Evolutionary conservation across 2,113 vertebrate species (phyloP), one percentile per base, ranked within the genome.

Genomic region (Danionella cerebrum): DNA sequence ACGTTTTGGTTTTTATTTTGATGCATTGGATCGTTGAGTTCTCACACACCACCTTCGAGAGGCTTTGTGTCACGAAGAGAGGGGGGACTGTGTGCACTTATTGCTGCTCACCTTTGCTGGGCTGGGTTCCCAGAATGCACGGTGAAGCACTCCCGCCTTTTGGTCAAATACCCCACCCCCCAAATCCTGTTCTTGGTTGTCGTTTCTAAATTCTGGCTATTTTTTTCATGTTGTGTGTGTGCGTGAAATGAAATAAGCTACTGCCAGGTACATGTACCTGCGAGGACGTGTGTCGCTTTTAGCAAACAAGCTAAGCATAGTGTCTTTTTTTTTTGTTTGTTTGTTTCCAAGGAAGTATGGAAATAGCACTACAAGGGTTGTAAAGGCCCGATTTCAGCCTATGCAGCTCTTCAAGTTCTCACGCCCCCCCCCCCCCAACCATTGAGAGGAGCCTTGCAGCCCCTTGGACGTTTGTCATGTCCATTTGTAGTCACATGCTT

Each of bases 121-220:
- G 86, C 86, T 87, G 85, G 87, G 84, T 86, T 84, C 84, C 84
- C 74, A 72, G 83, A 83, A 80, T 60, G 70, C 67, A 72, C 74
- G 69, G 57, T 70, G 62, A 65, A 71, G 31, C 72, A 27, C 31
- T 7, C 24, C 19, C 29, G 21, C 21, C 45, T 11, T 55, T 27
- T 14, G 10, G 72, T 76, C 73, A 31, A 52, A 35, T 6, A 27
- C 54, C 71, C 63, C 27, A 27, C 54, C 71, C 63, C 27, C 14
- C 7, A 13, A 25, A 33, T 25, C 11, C 21, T 55, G 24, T 67
- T 53, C 38, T 69, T 53, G 64, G 55, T 69, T n/a, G 25, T 52
- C 8, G 29, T 64, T 73, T 70, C 9, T 19, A 39, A 72, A 71
- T 78, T 63, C 58, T 75, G 48, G 68, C 41, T 51, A 55, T 35